Base-by-base conservation (phyloP, 2,888 invertebrate genomes). In the Cantharis lateralis region DNA sequence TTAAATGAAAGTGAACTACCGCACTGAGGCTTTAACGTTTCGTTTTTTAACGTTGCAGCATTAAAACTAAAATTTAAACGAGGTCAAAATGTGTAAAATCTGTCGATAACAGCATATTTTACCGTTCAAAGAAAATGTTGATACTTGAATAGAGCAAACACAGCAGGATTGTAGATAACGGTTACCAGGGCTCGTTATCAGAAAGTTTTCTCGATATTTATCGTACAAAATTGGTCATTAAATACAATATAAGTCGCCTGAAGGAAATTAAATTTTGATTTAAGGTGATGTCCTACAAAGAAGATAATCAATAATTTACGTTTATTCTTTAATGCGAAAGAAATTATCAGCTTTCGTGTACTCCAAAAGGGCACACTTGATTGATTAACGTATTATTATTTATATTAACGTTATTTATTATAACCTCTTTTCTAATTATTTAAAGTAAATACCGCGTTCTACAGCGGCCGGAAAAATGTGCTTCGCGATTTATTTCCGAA, bases 121-220 rank as follows among this genome's bases (percentile, higher is more conserved):
- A 48, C 75, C 48, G 71, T 71, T 72, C 10, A 13, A 64, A 28
- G 48, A 20, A 28, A 71, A 61, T 70, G 74, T 63, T 61, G 68
- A 70, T 70, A 62, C 24, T 68, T 61, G 74, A 70, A 72, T 32
- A 28, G 15, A n/a, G 48, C 48, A 48, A 48, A 48, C 48, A 48
- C 70, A 70, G 63, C 62, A 69, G 62, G 74, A 69, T 69, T 73
- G 70, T 72, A 70, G 73, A 73, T 76, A 76, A 76, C 76, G 62
- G 70, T 73, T 70, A 70, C 73, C 68, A 69, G 69, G 62, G 68
- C 70, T 70, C 26, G 73, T 72, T 76, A 76, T 76, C 73, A 73
- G n/a, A 73, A 76, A 76, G 70, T 73, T 18, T 63, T 71, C 28
- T 24, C 64, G 64, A 66, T 66, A 66, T 66, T 66, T 66, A 66